Evolutionary conservation across 2,113 vertebrate genomes (phyloP), one percentile per base, ranked within the genome.

Genomic region (Passerina amoena): DNA sequence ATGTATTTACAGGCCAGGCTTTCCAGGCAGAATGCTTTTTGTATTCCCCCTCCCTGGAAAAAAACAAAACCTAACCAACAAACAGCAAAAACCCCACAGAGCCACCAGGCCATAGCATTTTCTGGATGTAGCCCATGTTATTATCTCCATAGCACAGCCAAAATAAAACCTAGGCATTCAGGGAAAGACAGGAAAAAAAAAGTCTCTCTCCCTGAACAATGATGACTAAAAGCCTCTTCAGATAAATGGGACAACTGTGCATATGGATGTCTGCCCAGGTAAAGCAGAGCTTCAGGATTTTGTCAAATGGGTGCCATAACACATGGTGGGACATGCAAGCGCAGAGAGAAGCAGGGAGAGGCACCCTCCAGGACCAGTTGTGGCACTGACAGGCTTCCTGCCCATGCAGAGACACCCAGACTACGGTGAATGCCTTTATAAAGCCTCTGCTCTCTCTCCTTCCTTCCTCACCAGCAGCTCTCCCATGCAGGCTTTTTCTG

Each of bases 271-370:
- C 30, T 50, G 28, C 37, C 33, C 71, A 78, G 19, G 63, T 61
- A 68, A 92, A 87, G 37, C 38, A 92, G 30, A 91, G 45, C 51
- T 71, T 86, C 76, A 35, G 0, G 4, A n/a, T 63, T 50, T 15
- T 80, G 33, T 65, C 30, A 51, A 0, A 27, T 15, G 28, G 21
- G 31, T 27, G 48, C 22, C 69, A 44, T 2, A 6, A 37, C 37
- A 70, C 0, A 0, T 7, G 24, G 40, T n/a, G 14, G 35, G 37
- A 70, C 10, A 9, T 0, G 7, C 0, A 0, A 37, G 38, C 1
- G 1, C n/a, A 63, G 51, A 48, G 53, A 48, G 13, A 20, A 4
- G 45, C 19, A 57, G 45, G 45, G 47, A 63, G 31, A 71, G 37
- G 60, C 51, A 79, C 19, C 27, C 50, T 38, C 50, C 59, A 57